phyloP scores from a whole-genome alignment of 2,113 vertebrate genomes.

The Stigmatopora argus region DNA sequence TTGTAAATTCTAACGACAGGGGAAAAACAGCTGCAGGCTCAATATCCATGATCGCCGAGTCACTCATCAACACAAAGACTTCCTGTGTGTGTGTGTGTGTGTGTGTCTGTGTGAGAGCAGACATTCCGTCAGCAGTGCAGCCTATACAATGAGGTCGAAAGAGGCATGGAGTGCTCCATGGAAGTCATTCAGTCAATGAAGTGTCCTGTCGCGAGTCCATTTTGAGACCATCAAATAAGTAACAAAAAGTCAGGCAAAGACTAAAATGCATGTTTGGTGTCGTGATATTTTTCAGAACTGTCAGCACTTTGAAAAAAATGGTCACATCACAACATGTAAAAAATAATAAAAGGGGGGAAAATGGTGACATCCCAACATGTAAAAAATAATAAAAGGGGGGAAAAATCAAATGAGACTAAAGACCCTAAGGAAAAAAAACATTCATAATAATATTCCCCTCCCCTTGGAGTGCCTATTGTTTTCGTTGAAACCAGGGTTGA shows the following conservation, averaged over 20 bases:
- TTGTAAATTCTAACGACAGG: background rate
- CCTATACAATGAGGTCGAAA: conserved; percentile 24
- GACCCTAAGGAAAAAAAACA: background rate
- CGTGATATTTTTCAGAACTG: background rate
- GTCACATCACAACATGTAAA: too few relatives aligned
- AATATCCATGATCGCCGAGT: conserved; percentile 19
- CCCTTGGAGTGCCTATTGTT: too few relatives aligned
- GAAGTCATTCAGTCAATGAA: conserved; percentile 8
- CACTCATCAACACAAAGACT: conserved; percentile 41
- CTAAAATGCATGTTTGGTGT: background rate
- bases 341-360: too few relatives aligned
- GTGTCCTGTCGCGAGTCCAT: background rate
- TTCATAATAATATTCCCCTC: background rate
- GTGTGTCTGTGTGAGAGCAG: conserved; percentile 12
- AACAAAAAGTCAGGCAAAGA: background rate
- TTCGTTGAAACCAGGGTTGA: background rate
- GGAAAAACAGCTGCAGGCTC: conserved; percentile 37
- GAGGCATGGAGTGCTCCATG: conserved; percentile 16
- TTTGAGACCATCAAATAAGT: background rate
- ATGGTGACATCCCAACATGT: too few relatives aligned
- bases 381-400: too few relatives aligned
- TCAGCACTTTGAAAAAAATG: too few relatives aligned
- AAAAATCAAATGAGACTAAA: too few relatives aligned
- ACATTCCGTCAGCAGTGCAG: conserved; percentile 18
- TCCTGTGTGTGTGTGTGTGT: conserved; percentile 20